These are phyloP conservation scores for Metacarcinus magister DNA, from an alignment of 2,888 invertebrate species.

Conservation along the genomic window DNA sequence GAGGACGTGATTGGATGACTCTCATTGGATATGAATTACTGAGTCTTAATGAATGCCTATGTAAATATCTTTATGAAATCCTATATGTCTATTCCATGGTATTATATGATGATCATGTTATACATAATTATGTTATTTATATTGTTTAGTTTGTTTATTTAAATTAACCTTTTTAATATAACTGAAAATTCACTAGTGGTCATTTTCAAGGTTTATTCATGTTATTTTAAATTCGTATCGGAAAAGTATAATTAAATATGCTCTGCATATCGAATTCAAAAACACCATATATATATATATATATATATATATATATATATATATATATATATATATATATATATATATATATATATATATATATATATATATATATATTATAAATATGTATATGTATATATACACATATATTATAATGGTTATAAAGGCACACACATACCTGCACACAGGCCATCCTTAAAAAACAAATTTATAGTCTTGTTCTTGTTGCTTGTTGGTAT, in stretches of 20 bases:
- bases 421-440: slow-evolving; percentile 16
- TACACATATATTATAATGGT: neutral
- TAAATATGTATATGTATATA: neutral
- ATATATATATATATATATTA: too few species aligned
- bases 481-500: slow-evolving; percentile 59
- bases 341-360: too few species aligned
- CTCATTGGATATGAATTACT: slow-evolving; percentile 69
- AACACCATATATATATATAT: neutral
- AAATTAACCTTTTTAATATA: neutral
- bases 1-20: slow-evolving; percentile 67
- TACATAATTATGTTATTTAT: slow-evolving; percentile 62
- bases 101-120: slow-evolving; percentile 62
- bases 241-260: neutral
- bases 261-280: neutral
- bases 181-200: neutral
- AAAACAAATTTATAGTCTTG: slow-evolving; percentile 44
- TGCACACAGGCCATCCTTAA: slow-evolving; percentile 28
- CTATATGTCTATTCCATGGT: slow-evolving; percentile 66
- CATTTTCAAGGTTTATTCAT: neutral
- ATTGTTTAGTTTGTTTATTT: slow-evolving; percentile 61
- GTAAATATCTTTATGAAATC: slow-evolving; percentile 68
- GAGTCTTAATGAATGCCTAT: slow-evolving; percentile 61
- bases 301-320: neutral
- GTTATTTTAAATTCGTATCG: neutral
- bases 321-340: too few species aligned